A percentile compares a stretch with the other conserved stretches of the same genome.
phyloP scores from a whole-genome alignment of 2,888 invertebrate species.

The Cordylochernes scorpioides region DNA sequence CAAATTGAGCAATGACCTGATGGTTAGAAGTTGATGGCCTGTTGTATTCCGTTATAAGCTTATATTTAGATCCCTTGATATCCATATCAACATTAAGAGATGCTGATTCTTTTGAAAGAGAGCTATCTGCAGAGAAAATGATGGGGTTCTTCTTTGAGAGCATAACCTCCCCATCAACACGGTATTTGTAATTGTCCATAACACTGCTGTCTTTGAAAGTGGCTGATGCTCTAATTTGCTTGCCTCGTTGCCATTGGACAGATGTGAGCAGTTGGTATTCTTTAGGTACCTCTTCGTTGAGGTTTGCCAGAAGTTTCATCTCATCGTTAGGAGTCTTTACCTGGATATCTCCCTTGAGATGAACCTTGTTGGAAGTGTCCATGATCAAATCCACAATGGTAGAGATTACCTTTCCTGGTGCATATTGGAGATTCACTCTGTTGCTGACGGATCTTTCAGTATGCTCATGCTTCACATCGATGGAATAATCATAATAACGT shows the following conservation, averaged over 20 bases:
- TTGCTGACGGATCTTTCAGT: conserved; percentile 5
- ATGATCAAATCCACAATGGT: conserved; percentile 3
- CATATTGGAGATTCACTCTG: conserved; percentile 6
- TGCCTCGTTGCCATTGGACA: conserved; percentile 8
- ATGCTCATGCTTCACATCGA: conserved; percentile 8
- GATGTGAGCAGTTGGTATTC: conserved; percentile 5
- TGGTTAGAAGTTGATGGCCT: too few relatives aligned
- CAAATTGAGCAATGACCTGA: too few relatives aligned
- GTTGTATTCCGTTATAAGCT: too few relatives aligned
- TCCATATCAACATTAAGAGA: too few relatives aligned
- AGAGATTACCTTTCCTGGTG: conserved; percentile 2
- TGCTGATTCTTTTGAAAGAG: too few relatives aligned
- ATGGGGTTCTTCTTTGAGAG: conserved; percentile 4
- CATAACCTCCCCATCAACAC: conserved; percentile 6
- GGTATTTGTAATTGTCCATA: conserved; percentile 4
- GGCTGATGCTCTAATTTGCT: conserved; percentile 1
- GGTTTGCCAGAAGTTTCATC: conserved; percentile 3
- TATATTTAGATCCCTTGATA: too few relatives aligned
- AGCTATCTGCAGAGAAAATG: conserved; percentile 1
- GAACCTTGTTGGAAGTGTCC: conserved; percentile 1
- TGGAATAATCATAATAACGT: conserved; percentile 6
- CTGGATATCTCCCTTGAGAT: conserved; percentile 3
- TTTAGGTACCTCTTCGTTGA: conserved; percentile 3
- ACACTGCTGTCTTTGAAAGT: conserved; percentile 7
- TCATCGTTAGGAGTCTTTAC: conserved; percentile 8